Conservation (phyloP, 1,140 invertebrate species). For the Cyclina sinensis region DNA sequence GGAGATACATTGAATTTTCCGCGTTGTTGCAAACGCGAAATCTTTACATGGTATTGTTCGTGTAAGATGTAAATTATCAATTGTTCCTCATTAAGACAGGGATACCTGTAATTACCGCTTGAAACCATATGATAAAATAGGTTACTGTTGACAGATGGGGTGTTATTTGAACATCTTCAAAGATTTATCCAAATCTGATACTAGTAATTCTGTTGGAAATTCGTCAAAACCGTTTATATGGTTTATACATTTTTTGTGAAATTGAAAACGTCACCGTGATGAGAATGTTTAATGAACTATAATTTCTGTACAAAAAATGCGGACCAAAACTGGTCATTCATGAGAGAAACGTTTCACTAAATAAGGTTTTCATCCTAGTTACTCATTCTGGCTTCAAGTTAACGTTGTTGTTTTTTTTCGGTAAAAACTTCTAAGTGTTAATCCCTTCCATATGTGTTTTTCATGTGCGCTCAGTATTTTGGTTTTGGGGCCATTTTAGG, state of each 20-base stretch:
- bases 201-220: slow-evolving; percentile 44
- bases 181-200: slow-evolving; percentile 65
- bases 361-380: too few species aligned
- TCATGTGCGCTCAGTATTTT: too few species aligned
- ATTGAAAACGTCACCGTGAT: slow-evolving; percentile 29
- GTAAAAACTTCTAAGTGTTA: too few species aligned
- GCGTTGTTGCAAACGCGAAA: slow-evolving; percentile 54
- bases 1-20: slow-evolving; percentile 62
- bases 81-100: slow-evolving; percentile 47
- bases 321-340: too few species aligned
- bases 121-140: slow-evolving; percentile 64
- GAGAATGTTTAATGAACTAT: neutral
- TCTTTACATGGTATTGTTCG: slow-evolving; percentile 48
- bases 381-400: too few species aligned
- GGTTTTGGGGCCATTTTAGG: too few species aligned
- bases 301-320: too few species aligned
- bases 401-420: too few species aligned
- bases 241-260: slow-evolving; percentile 1
- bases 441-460: too few species aligned
- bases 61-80: slow-evolving; percentile 61
- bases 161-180: slow-evolving; percentile 62
- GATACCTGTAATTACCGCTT: slow-evolving; percentile 53
- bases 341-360: too few species aligned
- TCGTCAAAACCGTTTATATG: slow-evolving; percentile 40
- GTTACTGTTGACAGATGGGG: slow-evolving; percentile 57